Evolutionary conservation across 2,797 vertebrate species (phyloP).

Genomic region (Amblyraja radiata): DNA sequence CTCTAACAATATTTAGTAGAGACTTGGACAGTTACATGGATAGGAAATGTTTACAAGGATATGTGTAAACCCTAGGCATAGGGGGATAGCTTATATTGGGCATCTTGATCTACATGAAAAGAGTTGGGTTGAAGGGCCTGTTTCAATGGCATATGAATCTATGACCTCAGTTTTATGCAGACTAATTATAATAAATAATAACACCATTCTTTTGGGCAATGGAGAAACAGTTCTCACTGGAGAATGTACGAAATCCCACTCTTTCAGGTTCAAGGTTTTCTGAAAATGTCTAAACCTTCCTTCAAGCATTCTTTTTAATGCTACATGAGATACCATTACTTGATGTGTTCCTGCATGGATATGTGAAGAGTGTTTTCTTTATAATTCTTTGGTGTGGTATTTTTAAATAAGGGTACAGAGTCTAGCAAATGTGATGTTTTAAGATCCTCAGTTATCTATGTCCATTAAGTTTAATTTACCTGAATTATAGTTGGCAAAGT

Average conservation of each 20-base stretch:
- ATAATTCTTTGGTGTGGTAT: background rate
- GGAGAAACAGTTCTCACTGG: background rate
- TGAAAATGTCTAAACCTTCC: background rate
- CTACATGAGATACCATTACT: background rate
- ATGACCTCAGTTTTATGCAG: background rate
- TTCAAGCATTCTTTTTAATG: background rate
- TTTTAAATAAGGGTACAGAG: background rate
- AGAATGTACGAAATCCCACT: background rate
- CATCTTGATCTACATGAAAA: no score
- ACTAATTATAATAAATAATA: background rate
- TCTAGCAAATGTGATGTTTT: background rate
- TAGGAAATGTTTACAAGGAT: no score
- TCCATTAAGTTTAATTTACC: conserved; percentile 11
- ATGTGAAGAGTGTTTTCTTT: background rate
- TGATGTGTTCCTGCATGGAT: background rate
- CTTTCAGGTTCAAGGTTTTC: background rate
- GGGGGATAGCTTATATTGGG: no score
- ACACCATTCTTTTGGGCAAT: background rate
- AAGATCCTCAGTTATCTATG: background rate
- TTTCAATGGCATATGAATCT: background rate
- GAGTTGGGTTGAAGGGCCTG: no score
- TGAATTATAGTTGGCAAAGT: background rate
- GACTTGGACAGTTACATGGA: no score
- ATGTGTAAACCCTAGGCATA: no score
- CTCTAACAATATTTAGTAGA: no score